These are phyloP conservation scores for Mandrillus leucophaeus DNA, from an alignment of 2,113 vertebrate genomes.

Conservation along the genomic window DNA sequence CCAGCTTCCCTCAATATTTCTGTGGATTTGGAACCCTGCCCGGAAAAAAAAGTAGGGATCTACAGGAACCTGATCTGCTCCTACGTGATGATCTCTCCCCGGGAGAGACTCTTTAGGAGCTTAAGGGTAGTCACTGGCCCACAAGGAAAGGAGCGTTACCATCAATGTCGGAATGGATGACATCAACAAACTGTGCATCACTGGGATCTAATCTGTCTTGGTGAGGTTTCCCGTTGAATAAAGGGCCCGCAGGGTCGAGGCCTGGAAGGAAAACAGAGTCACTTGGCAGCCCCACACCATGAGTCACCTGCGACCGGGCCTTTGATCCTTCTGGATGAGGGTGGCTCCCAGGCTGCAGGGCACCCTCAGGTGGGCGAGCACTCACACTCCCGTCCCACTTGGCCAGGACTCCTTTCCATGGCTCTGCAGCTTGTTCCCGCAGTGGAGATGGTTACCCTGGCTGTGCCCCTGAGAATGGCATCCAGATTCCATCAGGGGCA, in stretches of 20 bases:
- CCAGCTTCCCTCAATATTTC: not conserved
- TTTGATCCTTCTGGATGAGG: not conserved
- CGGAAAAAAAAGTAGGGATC: not conserved
- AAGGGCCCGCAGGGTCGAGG: slow-evolving; percentile 94
- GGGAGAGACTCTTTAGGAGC: not conserved
- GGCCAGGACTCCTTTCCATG: not conserved
- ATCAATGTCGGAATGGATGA: slow-evolving; percentile 94
- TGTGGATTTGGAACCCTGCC: not conserved
- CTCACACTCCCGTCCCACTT: not conserved
- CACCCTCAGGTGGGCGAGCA: not conserved
- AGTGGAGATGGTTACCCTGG: not conserved
- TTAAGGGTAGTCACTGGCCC: not conserved
- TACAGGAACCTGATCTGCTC: not conserved
- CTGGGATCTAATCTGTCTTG: slow-evolving; percentile 91
- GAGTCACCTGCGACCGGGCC: not conserved
- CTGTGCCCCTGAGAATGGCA: not conserved
- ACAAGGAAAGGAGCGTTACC: slow-evolving; percentile 82
- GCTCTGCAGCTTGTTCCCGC: slow-evolving; percentile 43
- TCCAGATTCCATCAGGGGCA: not conserved
- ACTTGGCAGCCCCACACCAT: slow-evolving; percentile 35
- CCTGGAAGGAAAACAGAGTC: slow-evolving; percentile 82
- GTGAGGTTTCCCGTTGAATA: slow-evolving; percentile 86
- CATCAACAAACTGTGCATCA: slow-evolving; percentile 94
- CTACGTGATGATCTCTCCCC: not conserved
- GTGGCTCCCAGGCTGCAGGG: not conserved